Base-by-base conservation (phyloP, 2,797 vertebrate species). In the Amniataba percoides region DNA sequence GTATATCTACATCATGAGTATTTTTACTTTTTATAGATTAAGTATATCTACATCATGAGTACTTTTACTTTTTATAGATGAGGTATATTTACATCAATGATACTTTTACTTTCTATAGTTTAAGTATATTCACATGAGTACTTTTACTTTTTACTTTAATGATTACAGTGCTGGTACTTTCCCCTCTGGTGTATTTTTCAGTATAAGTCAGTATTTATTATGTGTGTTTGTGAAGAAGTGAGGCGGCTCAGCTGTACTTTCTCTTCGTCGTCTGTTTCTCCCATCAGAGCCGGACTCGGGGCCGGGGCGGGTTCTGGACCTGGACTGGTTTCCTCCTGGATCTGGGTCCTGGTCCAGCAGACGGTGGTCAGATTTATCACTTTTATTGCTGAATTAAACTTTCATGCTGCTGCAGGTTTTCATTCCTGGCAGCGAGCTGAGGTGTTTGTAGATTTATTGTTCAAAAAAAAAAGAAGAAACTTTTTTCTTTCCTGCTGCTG, bases 351-450 rank as follows among this genome's bases (percentile, higher is more conserved):
- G 43, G 21, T 74, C 64, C 62, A 57, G 52, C 81, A 74, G 77
- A 53, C 62, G 40, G 18, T 55, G 18, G 39, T 67, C 66, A 25
- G 61, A 77, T 83, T 46, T 49, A 77, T 77, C 69, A 77, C 42
- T 75, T 40, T 78, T 76, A 69, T n/a, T 73, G 43, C 84, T 78
- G 69, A 56, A 84, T 83, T 78, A 62, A 80, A 87, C 55, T 63
- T 25, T 46, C 67, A 71, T 58, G 25, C 57, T 60, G 48, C 43
- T 21, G 10, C 0, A 34, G 42, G 51, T 52, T 69, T 72, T 56
- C 13, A 19, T 0, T 76, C 21, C 46, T 67, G 73, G 73, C 45
- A 48, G 0, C 0, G 14, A 5, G 10, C 10, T 4, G 60, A 62
- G 1, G 74, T 71, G 77, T 71, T 49, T 67, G 25, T 31, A 8